Conservation (phyloP, 2,797 vertebrate genomes). For the Poecilia picta region DNA sequence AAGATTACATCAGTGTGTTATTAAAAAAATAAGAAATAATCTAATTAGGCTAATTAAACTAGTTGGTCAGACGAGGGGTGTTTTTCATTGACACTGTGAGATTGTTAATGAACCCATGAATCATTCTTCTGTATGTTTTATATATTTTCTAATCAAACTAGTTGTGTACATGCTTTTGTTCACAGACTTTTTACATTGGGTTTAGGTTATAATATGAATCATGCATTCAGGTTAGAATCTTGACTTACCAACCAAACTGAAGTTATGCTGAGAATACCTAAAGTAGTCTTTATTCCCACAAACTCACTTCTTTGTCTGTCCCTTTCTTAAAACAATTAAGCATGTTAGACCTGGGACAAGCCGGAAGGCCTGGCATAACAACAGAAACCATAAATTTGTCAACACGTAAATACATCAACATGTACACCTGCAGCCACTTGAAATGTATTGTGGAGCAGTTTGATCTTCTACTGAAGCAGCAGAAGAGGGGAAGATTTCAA, state of each 20-base stretch:
- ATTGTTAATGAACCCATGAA: constrained; percentile 35
- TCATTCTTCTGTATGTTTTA: constrained; percentile 22
- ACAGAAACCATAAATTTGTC: constrained; percentile 51
- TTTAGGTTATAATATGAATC: constrained; percentile 34
- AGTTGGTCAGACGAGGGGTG: constrained; percentile 51
- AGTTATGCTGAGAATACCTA: constrained; percentile 46
- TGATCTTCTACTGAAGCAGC: constrained; percentile 60
- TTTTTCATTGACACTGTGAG: constrained; percentile 36
- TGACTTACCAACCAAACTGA: constrained; percentile 54
- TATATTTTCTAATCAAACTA: constrained; percentile 25
- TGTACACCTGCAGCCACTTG: constrained; percentile 40
- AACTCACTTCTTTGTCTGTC: constrained; percentile 42
- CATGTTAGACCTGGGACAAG: constrained; percentile 43
- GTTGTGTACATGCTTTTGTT: constrained; percentile 25
- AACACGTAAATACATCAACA: constrained; percentile 27
- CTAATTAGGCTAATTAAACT: constrained; percentile 3
- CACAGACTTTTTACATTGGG: constrained; percentile 30
- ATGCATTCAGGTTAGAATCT: constrained; percentile 34
- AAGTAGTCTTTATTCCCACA: constrained; percentile 42
- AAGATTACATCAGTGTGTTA: constrained; percentile 14
- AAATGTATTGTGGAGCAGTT: constrained; percentile 51
- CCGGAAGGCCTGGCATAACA: constrained; percentile 43
- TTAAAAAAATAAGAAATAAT: constrained; percentile 30
- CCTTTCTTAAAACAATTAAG: constrained; percentile 28
- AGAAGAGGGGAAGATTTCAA: constrained; percentile 36